Evolutionary conservation across 1,140 invertebrate genomes (phyloP), one percentile per base, ranked within the genome.

Genomic region (Pseudomyrmex gracilis): DNA sequence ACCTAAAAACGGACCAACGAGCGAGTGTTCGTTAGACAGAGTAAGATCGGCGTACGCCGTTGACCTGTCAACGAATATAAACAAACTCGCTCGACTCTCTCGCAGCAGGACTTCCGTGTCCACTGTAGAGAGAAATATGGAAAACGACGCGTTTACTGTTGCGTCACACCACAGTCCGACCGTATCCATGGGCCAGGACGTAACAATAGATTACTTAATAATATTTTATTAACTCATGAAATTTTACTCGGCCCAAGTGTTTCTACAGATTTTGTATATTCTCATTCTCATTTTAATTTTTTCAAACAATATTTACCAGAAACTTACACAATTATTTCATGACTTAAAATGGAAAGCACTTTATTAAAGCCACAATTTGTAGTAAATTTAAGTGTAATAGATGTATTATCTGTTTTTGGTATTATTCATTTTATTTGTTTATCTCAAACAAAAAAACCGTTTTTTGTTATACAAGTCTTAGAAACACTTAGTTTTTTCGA

Each of bases 351-450:
- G 1, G 7, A 70, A 70, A 53, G 22, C 67, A 70, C n/a, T 53
- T 70, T 70, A 70, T 70, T 70, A 24, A 70, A 70, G 8, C 47
- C 47, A 68, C 5, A 53, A 68, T 68, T 68, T 68, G 47, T 51
- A 9, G 51, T 68, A 68, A 68, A 10, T 24, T 51, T 68, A 24
- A 53, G 13, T 53, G 66, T 68, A 53, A 68, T 9, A 2, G 47
- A 22, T 8, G 1, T 68, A 1, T 51, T 67, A 68, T 47, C 47
- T 12, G 15, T 55, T 34, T 70, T 53, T 70, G 49, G 66, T 17
- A 55, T 70, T 12, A 60, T 55, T 17, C 49, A 13, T 47, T 57
- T 70, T 70, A 43, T 70, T 71, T 71, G n/a, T 1, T 71, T 71
- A 22, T 2, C 34, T 55, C 2, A 12, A 17, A 8, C 4, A 68